phyloP scores from a whole-genome alignment of 2,888 invertebrate genomes.

The Caenorhabditis sinica region DNA sequence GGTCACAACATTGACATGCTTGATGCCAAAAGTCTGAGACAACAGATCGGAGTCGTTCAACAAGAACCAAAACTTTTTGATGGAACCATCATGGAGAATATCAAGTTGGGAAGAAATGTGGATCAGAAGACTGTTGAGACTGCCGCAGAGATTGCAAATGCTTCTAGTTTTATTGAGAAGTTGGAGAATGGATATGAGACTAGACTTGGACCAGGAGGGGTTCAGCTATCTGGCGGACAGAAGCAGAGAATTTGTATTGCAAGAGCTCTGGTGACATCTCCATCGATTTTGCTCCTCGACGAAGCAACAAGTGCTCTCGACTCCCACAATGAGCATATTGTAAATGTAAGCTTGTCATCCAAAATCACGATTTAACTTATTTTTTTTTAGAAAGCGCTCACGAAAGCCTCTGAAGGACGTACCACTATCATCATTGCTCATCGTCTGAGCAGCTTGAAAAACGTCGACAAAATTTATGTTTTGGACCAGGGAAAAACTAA shows the following conservation, averaged over 20 bases:
- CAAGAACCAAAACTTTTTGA: slow-evolving; percentile 78
- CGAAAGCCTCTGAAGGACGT: slow-evolving; percentile 70
- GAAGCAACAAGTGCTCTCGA: slow-evolving; percentile 85
- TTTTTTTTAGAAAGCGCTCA: slow-evolving; percentile 70
- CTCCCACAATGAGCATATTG: slow-evolving; percentile 84
- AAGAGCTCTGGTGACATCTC: slow-evolving; percentile 83
- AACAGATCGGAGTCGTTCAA: slow-evolving; percentile 75
- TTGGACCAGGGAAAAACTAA: slow-evolving; percentile 68
- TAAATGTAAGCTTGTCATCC: slow-evolving; percentile 69
- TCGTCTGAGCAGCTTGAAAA: slow-evolving; percentile 75
- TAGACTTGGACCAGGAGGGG: slow-evolving; percentile 83
- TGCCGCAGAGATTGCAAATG: slow-evolving; percentile 74
- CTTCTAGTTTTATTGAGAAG: slow-evolving; percentile 77
- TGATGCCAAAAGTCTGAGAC: slow-evolving; percentile 58
- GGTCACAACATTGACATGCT: slow-evolving; percentile 67
- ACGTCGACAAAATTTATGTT: slow-evolving; percentile 71
- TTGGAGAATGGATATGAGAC: slow-evolving; percentile 79
- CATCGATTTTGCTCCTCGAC: slow-evolving; percentile 84
- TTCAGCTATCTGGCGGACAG: slow-evolving; percentile 84
- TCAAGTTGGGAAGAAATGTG: slow-evolving; percentile 69
- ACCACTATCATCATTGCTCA: slow-evolving; percentile 78
- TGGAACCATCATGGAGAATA: slow-evolving; percentile 75
- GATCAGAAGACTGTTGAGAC: slow-evolving; percentile 51
- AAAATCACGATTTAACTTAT: not conserved
- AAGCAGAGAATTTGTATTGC: slow-evolving; percentile 84